Percentiles rank a stretch among this genome's conserved stretches.
These are phyloP conservation scores for Lichenostomus cassidix DNA, from an alignment of 2,113 vertebrate genomes.

Conservation along the genomic window DNA sequence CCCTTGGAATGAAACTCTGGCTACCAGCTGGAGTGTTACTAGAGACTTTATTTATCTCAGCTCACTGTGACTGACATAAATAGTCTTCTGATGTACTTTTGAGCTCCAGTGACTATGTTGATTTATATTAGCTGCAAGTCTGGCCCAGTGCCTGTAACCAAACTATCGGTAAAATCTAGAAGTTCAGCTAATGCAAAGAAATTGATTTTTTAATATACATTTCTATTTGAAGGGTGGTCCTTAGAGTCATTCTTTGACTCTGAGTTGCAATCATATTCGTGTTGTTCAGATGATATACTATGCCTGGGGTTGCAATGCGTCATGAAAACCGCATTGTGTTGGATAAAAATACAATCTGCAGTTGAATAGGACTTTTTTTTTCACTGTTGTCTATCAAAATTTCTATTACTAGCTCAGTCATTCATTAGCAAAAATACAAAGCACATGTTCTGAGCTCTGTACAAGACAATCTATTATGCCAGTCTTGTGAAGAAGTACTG, in stretches of 20 bases:
- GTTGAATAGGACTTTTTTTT: conserved; percentile 16
- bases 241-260: background rate
- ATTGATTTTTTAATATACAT: conserved; percentile 29
- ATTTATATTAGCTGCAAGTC: background rate
- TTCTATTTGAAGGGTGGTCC: conserved; percentile 37
- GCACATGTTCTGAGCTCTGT: background rate
- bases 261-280: background rate
- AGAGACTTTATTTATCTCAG: background rate
- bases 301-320: background rate
- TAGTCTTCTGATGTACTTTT: background rate
- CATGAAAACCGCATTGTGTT: background rate
- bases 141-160: background rate
- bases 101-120: background rate
- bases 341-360: conserved; percentile 47
- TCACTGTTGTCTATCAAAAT: conserved; percentile 35
- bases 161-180: conserved; percentile 8
- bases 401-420: conserved; percentile 46
- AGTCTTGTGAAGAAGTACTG: background rate
- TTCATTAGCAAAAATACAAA: conserved; percentile 54
- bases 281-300: conserved; percentile 16
- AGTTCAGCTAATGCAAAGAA: conserved; percentile 17
- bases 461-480: background rate
- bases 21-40: background rate
- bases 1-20: background rate
- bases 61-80: background rate